Base-by-base conservation (phyloP, 1,140 invertebrate species). In the Hirudo medicinalis region DNA sequence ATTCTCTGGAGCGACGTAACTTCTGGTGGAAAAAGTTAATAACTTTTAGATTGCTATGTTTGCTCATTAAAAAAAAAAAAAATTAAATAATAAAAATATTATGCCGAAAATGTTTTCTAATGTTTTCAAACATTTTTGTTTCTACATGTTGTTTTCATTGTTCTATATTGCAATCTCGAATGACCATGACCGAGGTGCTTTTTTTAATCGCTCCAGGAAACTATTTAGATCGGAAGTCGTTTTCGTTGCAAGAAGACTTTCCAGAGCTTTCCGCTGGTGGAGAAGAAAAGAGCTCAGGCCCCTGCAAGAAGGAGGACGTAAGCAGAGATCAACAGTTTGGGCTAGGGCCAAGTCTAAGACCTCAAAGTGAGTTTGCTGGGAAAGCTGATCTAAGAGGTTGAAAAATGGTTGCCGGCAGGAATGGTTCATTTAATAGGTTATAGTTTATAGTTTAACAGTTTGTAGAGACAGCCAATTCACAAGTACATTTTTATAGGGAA, bases 261-360 rank as follows among this genome's bases (percentile, higher is more conserved):
- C 84, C 84, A 75, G 82, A 80, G 75, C 76, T 85, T 76, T 83
- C 82, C 77, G 78, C 80, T 79, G 80, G 81, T 76, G 82, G 79
- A 77, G 76, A 80, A 77, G 77, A 80, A 74, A 79, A 54, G 53
- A 63, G 22, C 69, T 73, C 76, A 76, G 75, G 77, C 77, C 76
- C 74, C 78, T 63, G 57, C 69, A 80, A 79, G 74, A 78, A 78
- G 72, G 78, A 78, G 74, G 79, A 78, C 71, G 79, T 78, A 57
- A 76, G 68, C 74, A 81, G 82, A 81, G 86, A 85, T 79, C 85
- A 84, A 80, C 88, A 87, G 80, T 89, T 87, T 85, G 87, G 88
- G 79, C 88, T 88, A 79, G 88, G 88, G 75, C 87, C 88, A 82
- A 89, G 88, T 84, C 85, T 90, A 79, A 86, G 88, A 76, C 89